Conservation (phyloP, 1,140 invertebrate genomes). For the Rhagoletis pomonella region DNA sequence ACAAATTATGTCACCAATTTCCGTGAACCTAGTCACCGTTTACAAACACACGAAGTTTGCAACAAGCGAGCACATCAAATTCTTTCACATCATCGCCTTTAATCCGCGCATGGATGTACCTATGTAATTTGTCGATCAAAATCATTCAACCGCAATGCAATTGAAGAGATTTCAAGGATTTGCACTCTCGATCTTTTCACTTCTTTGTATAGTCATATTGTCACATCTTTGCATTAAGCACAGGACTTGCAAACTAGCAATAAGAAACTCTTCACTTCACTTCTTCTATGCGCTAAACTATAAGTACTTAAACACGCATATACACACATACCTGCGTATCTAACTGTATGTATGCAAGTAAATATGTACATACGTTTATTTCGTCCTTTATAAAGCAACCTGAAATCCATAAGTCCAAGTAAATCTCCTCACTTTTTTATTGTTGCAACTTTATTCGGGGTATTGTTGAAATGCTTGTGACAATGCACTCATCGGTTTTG, state of each 20-base stretch:
- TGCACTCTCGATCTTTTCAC: conserved; percentile 54
- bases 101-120: background rate
- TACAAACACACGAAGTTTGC: background rate
- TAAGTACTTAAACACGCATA: background rate
- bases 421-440: conserved; percentile 52
- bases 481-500: conserved; percentile 56
- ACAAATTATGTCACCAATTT: background rate
- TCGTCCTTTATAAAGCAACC: background rate
- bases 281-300: background rate
- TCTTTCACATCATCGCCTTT: conserved; percentile 42
- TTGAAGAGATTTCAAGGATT: conserved; percentile 45
- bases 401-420: conserved; percentile 48
- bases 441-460: conserved; percentile 41
- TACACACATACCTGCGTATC: background rate
- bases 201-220: conserved; percentile 38
- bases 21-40: background rate
- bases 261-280: conserved; percentile 28
- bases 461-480: conserved; percentile 29
- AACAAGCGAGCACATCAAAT: conserved; percentile 14
- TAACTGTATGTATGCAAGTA: background rate
- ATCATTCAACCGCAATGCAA: conserved; percentile 47
- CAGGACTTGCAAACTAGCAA: background rate
- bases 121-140: conserved; percentile 43
- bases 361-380: background rate
- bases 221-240: conserved; percentile 33